These are phyloP conservation scores for Eucidaris tribuloides DNA, from an alignment of 35 echinoderm and acorn worm species.

Conservation along the genomic window DNA sequence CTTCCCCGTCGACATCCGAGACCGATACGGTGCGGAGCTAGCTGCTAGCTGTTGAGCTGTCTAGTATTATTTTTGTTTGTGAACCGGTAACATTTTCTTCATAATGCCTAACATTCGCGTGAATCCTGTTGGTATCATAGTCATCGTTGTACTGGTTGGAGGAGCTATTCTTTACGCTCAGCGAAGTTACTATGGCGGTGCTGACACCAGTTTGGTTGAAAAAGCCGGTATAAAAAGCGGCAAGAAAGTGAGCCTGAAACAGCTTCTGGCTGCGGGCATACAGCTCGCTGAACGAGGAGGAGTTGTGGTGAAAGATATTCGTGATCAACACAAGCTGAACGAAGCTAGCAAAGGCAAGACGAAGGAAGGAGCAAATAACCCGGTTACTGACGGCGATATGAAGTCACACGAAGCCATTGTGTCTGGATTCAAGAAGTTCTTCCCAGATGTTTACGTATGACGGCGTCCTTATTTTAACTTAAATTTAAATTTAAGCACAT, in stretches of 20 bases:
- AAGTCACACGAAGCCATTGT: constrained; percentile 90
- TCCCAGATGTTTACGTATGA: constrained; percentile 73
- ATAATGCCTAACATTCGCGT: neutral
- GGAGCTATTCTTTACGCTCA: constrained; percentile 34
- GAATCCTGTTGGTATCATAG: constrained; percentile 44
- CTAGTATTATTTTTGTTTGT: too few species aligned
- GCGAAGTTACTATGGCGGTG: neutral
- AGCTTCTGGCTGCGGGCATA: constrained; percentile 72
- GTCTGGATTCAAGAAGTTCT: constrained; percentile 80
- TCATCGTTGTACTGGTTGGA: constrained; percentile 36
- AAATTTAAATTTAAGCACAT: too few species aligned
- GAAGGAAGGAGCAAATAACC: constrained; percentile 85
- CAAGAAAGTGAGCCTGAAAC: constrained; percentile 51
- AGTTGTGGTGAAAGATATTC: constrained; percentile 54
- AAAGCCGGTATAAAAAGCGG: too few species aligned
- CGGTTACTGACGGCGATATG: constrained; percentile 97
- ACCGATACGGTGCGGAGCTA: too few species aligned
- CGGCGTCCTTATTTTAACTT: too few species aligned
- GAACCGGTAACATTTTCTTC: too few species aligned
- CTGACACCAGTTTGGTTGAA: neutral
- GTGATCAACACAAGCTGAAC: constrained; percentile 56
- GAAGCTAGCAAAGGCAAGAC: constrained; percentile 97
- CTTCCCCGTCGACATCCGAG: too few species aligned
- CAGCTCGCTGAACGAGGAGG: constrained; percentile 85
- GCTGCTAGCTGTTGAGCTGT: too few species aligned